Evolutionary conservation across 2,888 invertebrate species (phyloP), one percentile per base, ranked within the genome.

Genomic region (Elysia crispata): DNA sequence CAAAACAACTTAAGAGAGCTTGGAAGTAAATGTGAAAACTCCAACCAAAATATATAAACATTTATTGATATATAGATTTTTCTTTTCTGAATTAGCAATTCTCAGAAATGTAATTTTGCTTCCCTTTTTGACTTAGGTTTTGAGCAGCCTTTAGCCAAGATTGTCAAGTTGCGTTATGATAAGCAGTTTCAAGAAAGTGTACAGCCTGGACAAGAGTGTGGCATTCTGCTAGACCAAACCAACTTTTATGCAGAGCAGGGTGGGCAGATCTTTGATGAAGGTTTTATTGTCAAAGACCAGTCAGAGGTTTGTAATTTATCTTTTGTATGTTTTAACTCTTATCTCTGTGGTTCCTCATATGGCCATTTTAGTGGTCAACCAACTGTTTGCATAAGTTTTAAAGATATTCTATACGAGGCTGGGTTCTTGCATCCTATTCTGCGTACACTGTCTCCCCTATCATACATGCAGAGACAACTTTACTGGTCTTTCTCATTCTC

Each of bases 211-310:
- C 86, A 89, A 82, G 96, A 97, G 92, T 97, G 97, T 92, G 98
- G 97, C 25, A 93, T 99, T 78, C 93, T 99, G 84, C 93, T 99
- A 81, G 97, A 99, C 91, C 94, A 94, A 88, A 99, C 99, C 0
- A 96, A 94, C 92, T 99, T 99, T 93, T 99, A 99, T 93, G 98
- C 99, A 0, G 99, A 99, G 93, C 97, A 98, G 93, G 99, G 99
- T 83, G 99, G 99, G 20, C 99, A 99, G 93, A 98, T 97, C 88
- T 98, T 95, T 92, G 99, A 99, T 92, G 96, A 97, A 90, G 99
- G 99, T 3, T 92, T 89, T 85, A 86, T 92, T 82, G 89, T 89
- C 73, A 91, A 90, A 77, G 87, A 87, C 8, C 94, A 94, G 80
- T 97, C 97, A 91, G 97, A 97, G 91, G 94, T 94, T 86, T 80